Evolutionary conservation across 1,140 invertebrate genomes (phyloP), one percentile per base, ranked within the genome.

Genomic region (Drosophila pectinifera): DNA sequence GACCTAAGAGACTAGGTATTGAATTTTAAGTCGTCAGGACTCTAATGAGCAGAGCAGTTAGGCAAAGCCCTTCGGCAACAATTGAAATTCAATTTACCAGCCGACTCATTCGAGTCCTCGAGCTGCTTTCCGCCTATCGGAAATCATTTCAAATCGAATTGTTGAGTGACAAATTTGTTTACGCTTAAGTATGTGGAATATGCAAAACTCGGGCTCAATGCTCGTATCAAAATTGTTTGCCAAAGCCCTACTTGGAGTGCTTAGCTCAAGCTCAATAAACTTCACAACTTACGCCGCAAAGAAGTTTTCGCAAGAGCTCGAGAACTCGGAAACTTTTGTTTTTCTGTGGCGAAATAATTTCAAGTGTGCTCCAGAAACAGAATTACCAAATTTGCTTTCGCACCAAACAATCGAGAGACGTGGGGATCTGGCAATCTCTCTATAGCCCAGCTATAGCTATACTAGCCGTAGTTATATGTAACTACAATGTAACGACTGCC

Each of bases 311-410:
- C 24, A 34, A 34, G 41, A 69, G 31, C 42, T 36, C 16, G 41
- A 22, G 45, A 53, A 18, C 18, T 53, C 4, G 31, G 34, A 39
- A 70, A 70, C 24, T 69, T 68, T 13, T 34, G 26, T 41, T 49
- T 46, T 48, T 31, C 24, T 43, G 62, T 31, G 51, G 20, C 34
- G 46, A 69, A 70, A 69, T 56, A 46, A 69, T 70, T 70, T 69
- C 34, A 31, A 70, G 49, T 70, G 68, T 46, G 64, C 68, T 22
- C 49, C 6, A 46, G 64, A 48, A 70, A 70, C 49, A 46, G 16
- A 72, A 72, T 72, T 72, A 72, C 64, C 65, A 70, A 72, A 72
- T 72, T 72, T 72, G 68, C 53, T 69, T 72, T 69, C 39, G 42
- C 68, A 36, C 16, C 64, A 72, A 72, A 72, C 68, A 72, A 72